Percentiles rank a stretch among this genome's conserved stretches.
These are phyloP conservation scores for Antechinus stuartii DNA, from an alignment of 2,113 vertebrate genomes.

Conservation along the genomic window DNA sequence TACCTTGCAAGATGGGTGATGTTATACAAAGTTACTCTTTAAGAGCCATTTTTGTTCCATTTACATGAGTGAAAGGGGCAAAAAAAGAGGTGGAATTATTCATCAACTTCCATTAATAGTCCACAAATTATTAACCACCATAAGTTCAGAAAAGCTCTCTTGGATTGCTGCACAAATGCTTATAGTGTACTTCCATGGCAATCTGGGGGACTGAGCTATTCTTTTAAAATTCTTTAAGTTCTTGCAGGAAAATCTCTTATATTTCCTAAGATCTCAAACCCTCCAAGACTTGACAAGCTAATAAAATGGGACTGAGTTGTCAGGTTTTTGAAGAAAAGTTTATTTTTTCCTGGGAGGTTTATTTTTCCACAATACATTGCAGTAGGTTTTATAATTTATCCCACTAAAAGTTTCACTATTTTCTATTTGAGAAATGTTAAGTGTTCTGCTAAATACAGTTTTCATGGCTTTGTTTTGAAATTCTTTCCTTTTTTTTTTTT, in stretches of 20 bases:
- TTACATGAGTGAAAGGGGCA: fast-evolving
- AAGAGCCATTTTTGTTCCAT: not conserved
- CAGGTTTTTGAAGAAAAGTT: not conserved
- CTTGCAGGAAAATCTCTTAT: not conserved
- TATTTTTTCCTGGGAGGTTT: not conserved
- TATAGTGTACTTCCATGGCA: not conserved
- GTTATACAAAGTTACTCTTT: not conserved
- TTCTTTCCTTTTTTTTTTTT: not conserved
- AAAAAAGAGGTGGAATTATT: fast-evolving
- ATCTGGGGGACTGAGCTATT: not conserved
- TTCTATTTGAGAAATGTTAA: not conserved
- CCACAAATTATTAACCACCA: not conserved
- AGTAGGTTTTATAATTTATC: not conserved
- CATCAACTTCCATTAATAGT: fast-evolving
- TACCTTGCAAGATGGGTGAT: not conserved
- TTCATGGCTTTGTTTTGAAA: not conserved
- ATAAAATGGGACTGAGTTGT: not conserved
- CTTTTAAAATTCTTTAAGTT: not conserved
- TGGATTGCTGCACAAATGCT: fast-evolving
- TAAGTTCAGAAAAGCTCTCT: fast-evolving
- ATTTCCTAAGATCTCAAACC: fast-evolving
- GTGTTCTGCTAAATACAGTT: not conserved
- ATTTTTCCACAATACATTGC: not conserved
- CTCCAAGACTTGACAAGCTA: not conserved
- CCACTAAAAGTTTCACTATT: not conserved